Evolutionary conservation across 2,888 invertebrate species (phyloP), one percentile per base, ranked within the genome.

Genomic region (Agapostemon virescens): DNA sequence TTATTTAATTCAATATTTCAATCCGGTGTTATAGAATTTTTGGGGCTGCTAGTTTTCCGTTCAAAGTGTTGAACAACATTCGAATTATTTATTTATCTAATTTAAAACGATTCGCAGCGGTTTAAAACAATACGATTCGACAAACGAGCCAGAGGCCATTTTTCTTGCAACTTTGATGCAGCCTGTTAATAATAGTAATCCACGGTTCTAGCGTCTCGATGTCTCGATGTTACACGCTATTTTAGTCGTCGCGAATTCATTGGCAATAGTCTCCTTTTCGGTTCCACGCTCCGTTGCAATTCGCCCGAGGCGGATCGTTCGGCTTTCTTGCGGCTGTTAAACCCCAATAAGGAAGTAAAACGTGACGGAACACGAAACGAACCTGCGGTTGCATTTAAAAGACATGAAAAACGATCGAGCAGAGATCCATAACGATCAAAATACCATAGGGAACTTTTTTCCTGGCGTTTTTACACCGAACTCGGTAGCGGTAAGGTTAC

Each of bases 161-260:
- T 74, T 79, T 69, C 74, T 55, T 45, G 23, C 63, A 45, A 70
- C 68, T 67, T 66, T 71, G 68, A 69, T 55, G 26, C 42, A 26
- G 36, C 55, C 26, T 36, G 74, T 67, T 82, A 81, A 82, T 77
- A 81, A 82, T 82, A 81, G 70, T 63, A 26, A 71, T 64, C 26
- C 40, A 33, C 49, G 23, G 6, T 52, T 52, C 52, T 52, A 13
- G 52, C 42, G 61, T 40, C 64, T 38, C 55, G 61, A 73, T 83
- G 82, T 77, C 82, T 72, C 58, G 30, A 40, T 58, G 52, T 76
- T 69, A 42, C 61, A 33, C 13, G 58, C 64, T 82, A 82, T 79
- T 79, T 83, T 61, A 42, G 42, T 52, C n/a, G 13, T 55, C n/a
- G 6, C 52, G 40, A 40, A 72, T 38, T 58, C 67, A 36, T 55